Base-by-base conservation (phyloP, 2,113 vertebrate species). In the Rousettus leschenaultii region DNA sequence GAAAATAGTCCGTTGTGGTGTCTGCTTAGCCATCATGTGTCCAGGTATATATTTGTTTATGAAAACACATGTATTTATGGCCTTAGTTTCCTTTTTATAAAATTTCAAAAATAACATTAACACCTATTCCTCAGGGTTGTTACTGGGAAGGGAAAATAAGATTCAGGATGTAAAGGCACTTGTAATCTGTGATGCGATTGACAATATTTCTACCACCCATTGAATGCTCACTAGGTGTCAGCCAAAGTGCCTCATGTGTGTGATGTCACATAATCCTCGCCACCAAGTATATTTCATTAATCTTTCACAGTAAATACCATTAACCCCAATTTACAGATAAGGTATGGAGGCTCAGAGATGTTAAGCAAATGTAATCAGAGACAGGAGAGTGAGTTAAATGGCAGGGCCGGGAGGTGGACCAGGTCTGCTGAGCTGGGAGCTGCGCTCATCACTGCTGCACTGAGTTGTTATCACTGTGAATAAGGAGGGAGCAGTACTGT, bases 31-130 rank as follows among this genome's bases (percentile, higher is more conserved):
- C 40, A 45, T 43, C 43, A 9, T 4, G 28, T 15, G 21, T 61
- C 57, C 19, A 0, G 1, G 30, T 7, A 53, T 33, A 16, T 24
- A 14, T 55, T 16, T 79, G 38, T 51, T 48, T 28, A 59, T 3
- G 24, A 51, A 21, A 43, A 33, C 13, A 10, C 2, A 1, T 8
- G 12, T 59, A n/a, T 48, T 35, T 9, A 22, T 24, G 10, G n/a
- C 45, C 73, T 95, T 75, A 43, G 77, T 89, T 82, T 92, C 53
- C 88, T 77, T 74, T 94, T 61, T 86, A 15, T 73, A 73, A 79
- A 94, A 22, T 43, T 75, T 59, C 48, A 38, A 59, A 89, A 86
- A 30, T 13, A 59, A 57, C 53, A 40, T 0, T 2, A 16, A 45
- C 22, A 28, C 13, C 7, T 14, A 26, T 38, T 71, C n/a, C 77